Evolutionary conservation across 2,888 invertebrate genomes (phyloP).

Genomic region (Platycnemis pennipes): DNA sequence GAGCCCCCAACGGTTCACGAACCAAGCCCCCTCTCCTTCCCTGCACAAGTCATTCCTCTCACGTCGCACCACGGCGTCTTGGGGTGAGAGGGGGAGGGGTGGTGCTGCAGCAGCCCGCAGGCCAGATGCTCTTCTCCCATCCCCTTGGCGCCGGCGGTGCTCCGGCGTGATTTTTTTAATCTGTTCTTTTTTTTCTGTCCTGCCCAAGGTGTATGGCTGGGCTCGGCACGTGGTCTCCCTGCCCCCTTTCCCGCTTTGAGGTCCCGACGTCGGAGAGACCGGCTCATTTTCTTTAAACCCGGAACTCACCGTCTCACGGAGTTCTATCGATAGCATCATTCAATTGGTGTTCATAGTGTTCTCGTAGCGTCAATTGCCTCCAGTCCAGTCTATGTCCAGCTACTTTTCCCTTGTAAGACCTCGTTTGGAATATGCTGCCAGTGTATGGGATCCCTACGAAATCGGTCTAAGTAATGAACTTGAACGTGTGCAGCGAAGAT

Average conservation of each 20-base stretch:
- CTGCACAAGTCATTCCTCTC: neutral
- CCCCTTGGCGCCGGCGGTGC: neutral
- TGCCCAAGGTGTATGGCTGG: neutral
- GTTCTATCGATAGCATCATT: no score
- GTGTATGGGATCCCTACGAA: no score
- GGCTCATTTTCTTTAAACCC: neutral
- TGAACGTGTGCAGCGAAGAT: no score
- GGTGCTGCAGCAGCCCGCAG: neutral
- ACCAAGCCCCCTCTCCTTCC: neutral
- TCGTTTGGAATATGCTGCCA: no score
- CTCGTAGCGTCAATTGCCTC: no score
- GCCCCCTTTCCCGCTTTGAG: neutral
- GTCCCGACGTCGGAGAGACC: neutral
- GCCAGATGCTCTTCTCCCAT: neutral
- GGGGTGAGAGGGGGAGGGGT: neutral
- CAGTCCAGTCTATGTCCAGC: no score
- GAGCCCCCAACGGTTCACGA: neutral
- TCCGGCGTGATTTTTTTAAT: conserved; percentile 1
- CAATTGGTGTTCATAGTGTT: no score
- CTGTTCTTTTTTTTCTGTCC: neutral
- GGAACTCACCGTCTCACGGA: neutral
- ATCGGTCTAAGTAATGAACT: no score
- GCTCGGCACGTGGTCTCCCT: neutral
- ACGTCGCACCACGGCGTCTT: neutral
- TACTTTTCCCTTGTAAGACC: no score